A percentile compares a stretch with the other conserved stretches of the same genome.
Conservation (phyloP, 1,140 invertebrate genomes). For the Drosophila elegans region DNA sequence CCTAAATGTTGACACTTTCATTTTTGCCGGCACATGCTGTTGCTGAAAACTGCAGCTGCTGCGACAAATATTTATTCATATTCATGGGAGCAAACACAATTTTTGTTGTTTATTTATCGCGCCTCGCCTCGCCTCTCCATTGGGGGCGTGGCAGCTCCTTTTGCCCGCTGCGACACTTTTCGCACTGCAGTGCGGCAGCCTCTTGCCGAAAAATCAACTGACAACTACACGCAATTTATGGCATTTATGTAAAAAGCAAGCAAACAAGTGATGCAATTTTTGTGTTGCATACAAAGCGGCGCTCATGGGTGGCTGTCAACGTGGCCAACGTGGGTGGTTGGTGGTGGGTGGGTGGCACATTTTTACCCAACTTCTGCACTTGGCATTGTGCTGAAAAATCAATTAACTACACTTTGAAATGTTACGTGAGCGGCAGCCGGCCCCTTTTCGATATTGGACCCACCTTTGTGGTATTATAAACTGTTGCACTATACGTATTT, state of each 20-base stretch:
- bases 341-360: conserved; percentile 26
- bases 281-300: conserved; percentile 61
- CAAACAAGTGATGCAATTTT: conserved; percentile 48
- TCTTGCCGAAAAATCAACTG: conserved; percentile 57
- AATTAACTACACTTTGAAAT: conserved; percentile 81
- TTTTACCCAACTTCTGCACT: conserved; percentile 33
- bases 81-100: conserved; percentile 51
- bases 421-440: conserved; percentile 64
- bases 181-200: conserved; percentile 22
- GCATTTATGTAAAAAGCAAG: conserved; percentile 64
- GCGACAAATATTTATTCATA: conserved; percentile 72
- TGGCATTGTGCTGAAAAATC: conserved; percentile 80
- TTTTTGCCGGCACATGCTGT: conserved; percentile 47
- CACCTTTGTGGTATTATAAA: conserved; percentile 40
- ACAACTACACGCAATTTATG: conserved; percentile 72
- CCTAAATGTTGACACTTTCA: conserved; percentile 65
- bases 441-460: not conserved
- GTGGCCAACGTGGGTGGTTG: conserved; percentile 9
- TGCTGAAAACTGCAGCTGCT: conserved; percentile 43
- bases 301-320: conserved; percentile 46
- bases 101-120: conserved; percentile 55
- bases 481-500: conserved; percentile 31
- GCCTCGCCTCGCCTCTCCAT: not conserved
- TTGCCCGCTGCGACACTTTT: conserved; percentile 52
- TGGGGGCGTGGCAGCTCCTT: conserved; percentile 28